Base-by-base conservation (phyloP, 2,888 invertebrate species). In the Cephus pulcher region DNA sequence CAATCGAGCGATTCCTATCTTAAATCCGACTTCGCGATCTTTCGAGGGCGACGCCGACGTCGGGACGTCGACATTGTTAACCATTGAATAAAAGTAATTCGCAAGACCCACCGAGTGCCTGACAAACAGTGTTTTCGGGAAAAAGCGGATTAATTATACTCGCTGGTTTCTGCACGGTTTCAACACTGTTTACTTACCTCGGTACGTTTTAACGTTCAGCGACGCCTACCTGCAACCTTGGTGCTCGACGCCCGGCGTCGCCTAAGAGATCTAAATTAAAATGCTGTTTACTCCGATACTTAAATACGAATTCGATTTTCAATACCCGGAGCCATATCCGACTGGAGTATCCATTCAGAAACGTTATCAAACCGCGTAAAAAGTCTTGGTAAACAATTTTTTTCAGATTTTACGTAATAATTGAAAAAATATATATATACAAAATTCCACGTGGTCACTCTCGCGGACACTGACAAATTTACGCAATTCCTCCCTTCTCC, bases 231-330 rank as follows among this genome's bases (percentile, higher is more conserved):
- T 37, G 68, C 77, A 34, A 69, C 69, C 23, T 68, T 34, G 34
- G 35, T 76, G 30, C 70, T 32, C 35, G n/a, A 34, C 9, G 69
- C 12, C 23, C 40, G 23, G 56, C 71, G 69, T 37, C 30, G 4
- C 3, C 73, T 69, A 73, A 76, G 70, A 82, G 81, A 77, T 81
- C 80, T 84, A 89, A 89, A 89, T 89, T 89, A 87, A 88, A 89
- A 88, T 88, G 84, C 82, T 89, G 87, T 89, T 89, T 89, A 85
- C 89, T 76, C 78, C 86, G 87, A 86, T 84, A 85, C 88, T 88
- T 84, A 82, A 83, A 83, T 87, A 81, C 75, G 40, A 73, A 32
- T 34, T 71, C 71, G 71, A 71, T 71, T 34, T 32, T 71, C 56
- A 9, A 56, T 56, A 56, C 56, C 23, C 15, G 23, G 2, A 23